Percentiles rank a stretch among this genome's conserved stretches.
phyloP scores from a whole-genome alignment of 2,888 invertebrate species.

The Patella pellucida region DNA sequence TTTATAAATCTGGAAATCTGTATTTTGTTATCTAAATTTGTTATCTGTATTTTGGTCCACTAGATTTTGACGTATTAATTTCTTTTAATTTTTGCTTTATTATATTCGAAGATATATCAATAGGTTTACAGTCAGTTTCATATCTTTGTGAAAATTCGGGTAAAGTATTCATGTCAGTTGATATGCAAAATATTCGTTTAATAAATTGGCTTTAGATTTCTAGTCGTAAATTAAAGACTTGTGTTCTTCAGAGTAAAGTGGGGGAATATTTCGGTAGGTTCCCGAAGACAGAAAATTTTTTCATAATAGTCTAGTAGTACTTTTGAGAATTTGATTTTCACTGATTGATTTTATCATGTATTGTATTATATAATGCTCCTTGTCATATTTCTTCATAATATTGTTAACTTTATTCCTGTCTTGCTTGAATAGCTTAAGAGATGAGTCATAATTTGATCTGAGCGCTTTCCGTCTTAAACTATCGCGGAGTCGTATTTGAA shows the following conservation, averaged over 20 bases:
- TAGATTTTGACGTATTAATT: no score
- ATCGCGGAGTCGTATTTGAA: no score
- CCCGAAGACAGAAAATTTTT: background rate
- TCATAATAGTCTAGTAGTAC: background rate
- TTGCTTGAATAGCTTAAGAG: background rate
- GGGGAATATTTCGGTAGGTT: background rate
- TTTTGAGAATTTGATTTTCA: background rate
- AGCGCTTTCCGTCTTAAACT: background rate
- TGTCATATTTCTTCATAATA: background rate
- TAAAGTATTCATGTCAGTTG: no score
- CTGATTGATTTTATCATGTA: background rate
- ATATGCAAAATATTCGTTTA: slow-evolving; percentile 2
- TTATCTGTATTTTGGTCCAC: background rate
- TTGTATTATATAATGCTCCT: background rate
- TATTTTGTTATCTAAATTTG: background rate
- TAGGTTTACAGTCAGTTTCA: no score
- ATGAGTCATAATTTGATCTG: background rate
- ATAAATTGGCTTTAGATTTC: background rate
- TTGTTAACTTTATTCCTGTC: background rate
- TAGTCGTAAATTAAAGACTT: background rate
- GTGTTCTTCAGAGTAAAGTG: background rate
- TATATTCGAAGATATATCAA: no score
- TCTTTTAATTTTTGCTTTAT: no score
- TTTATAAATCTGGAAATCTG: no score
- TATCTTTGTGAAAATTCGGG: no score